Evolutionary conservation across 2,797 vertebrate species (phyloP).

Genomic region (Hemibagrus guttatus): DNA sequence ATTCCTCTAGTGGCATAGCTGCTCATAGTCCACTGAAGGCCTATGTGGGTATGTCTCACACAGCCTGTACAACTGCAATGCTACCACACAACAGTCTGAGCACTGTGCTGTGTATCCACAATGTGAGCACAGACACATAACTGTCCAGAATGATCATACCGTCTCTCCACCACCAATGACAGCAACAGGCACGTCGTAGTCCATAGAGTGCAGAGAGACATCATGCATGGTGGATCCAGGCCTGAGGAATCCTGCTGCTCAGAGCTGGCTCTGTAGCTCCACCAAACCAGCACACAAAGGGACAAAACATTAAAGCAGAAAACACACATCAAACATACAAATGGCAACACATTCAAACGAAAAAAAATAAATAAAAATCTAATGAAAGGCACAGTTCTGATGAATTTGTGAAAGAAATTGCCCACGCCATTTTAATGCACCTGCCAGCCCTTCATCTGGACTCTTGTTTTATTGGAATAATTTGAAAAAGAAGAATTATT

Average conservation of each 20-base stretch:
- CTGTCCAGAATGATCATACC: not conserved
- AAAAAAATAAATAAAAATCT: not conserved
- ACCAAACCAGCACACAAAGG: not conserved
- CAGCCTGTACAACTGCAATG: not conserved
- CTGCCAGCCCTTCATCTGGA: constrained; percentile 27
- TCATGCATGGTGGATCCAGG: not conserved
- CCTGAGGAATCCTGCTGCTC: not conserved
- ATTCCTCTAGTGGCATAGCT: not conserved
- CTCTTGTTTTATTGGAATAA: constrained; percentile 10
- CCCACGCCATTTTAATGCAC: not conserved
- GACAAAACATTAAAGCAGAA: constrained; percentile 1
- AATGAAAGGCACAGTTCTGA: not conserved
- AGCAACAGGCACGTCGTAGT: not conserved
- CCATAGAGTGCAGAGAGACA: not conserved
- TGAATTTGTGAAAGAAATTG: not conserved
- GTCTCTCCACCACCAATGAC: not conserved
- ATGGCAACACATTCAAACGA: not conserved
- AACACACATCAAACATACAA: not conserved
- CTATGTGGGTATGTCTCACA: not conserved
- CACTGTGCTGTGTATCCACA: not conserved
- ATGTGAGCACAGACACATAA: not conserved
- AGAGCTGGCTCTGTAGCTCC: not conserved
- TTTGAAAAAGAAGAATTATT: constrained; percentile 28
- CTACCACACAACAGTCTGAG: not conserved
- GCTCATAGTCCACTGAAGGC: not conserved